Conservation (phyloP, 2,113 vertebrate species). For the Phrynocephalus versicolor region DNA sequence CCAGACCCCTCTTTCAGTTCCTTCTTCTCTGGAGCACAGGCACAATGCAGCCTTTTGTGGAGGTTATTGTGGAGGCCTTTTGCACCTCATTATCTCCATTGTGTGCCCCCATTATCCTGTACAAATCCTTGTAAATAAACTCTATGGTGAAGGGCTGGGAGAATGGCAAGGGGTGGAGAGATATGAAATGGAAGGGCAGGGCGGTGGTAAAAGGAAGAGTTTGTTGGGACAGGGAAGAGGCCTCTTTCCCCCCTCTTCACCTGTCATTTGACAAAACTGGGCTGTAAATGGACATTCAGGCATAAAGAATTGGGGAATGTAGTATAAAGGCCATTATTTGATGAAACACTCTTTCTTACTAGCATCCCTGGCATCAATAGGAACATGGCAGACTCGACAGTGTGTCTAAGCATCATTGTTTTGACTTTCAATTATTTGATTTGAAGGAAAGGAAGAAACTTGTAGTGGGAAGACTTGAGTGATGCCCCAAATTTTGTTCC, state of each 20-base stretch:
- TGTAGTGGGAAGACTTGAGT: too few species aligned
- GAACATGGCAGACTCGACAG: background rate
- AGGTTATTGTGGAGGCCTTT: constrained; percentile 73
- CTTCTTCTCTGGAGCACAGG: background rate
- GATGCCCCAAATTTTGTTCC: too few species aligned
- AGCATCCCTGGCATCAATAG: background rate
- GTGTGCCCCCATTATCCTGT: constrained; percentile 45
- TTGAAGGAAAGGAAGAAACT: background rate
- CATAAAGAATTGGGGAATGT: background rate
- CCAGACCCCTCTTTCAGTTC: background rate
- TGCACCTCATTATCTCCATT: constrained; percentile 77
- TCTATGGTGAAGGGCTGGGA: constrained; percentile 52
- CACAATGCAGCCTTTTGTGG: constrained; percentile 68
- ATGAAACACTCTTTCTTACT: background rate
- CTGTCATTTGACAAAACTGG: accelerated
- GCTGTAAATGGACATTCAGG: constrained; percentile 48
- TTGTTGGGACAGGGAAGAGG: background rate
- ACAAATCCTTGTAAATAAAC: constrained; percentile 71
- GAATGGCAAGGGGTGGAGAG: constrained; percentile 20
- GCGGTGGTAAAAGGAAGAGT: background rate
- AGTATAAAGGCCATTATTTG: background rate
- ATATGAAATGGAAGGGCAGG: background rate
- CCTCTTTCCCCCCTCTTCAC: background rate
- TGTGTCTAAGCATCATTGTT: background rate
- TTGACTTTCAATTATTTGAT: background rate